These are phyloP conservation scores for Leptopilina drosophilae DNA, from an alignment of 2,888 invertebrate species.

Conservation along the genomic window DNA sequence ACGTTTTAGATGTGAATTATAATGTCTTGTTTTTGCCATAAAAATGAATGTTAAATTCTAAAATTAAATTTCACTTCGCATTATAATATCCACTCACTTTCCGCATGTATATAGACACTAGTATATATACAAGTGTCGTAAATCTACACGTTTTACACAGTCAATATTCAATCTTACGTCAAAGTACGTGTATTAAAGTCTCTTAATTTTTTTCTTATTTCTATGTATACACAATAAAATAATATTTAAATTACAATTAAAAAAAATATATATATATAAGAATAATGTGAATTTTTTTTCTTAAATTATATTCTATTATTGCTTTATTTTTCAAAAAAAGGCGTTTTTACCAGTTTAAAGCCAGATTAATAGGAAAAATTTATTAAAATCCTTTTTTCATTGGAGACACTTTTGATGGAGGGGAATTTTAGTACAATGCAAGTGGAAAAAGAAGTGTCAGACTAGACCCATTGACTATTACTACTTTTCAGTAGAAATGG, in stretches of 20 bases:
- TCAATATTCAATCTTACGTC: not conserved
- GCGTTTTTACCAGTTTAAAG: too few species aligned
- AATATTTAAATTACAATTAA: too few species aligned
- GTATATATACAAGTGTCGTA: not conserved
- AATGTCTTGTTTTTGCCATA: conserved; percentile 15
- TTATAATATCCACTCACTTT: conserved; percentile 36
- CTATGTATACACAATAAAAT: too few species aligned
- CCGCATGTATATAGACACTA: not conserved
- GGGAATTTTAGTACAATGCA: not conserved
- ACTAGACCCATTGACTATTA: conserved; percentile 9
- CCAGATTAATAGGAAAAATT: too few species aligned
- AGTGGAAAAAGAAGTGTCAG: not conserved
- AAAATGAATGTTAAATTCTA: conserved; percentile 3
- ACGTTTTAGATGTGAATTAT: not conserved
- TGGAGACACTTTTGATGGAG: too few species aligned
- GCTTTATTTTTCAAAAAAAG: too few species aligned
- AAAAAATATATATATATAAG: too few species aligned
- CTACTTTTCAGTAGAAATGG: conserved; percentile 13
- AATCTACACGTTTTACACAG: not conserved
- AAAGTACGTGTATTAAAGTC: not conserved
- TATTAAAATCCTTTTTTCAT: too few species aligned
- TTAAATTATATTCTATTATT: too few species aligned
- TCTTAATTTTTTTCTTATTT: conserved; percentile 11
- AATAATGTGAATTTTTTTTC: too few species aligned
- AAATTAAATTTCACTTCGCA: conserved; percentile 14